Evolutionary conservation across 2,113 vertebrate genomes (phyloP).

Genomic region (Saccopteryx bilineata): DNA sequence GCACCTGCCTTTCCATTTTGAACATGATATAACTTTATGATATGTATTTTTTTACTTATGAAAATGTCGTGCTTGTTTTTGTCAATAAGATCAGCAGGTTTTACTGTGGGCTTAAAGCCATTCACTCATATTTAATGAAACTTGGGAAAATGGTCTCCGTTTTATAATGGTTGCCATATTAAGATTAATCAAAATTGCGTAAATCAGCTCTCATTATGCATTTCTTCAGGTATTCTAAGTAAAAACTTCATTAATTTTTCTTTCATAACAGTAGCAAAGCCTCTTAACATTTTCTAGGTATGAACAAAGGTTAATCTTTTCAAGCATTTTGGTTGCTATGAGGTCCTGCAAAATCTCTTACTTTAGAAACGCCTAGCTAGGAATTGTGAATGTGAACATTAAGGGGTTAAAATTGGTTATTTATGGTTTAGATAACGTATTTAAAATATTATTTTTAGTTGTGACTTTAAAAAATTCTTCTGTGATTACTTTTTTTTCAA

Average conservation of each 20-base stretch:
- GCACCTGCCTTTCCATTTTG: constrained; percentile 39
- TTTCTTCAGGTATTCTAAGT: constrained; percentile 52
- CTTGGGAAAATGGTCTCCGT: constrained; percentile 14
- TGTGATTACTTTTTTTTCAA: neutral
- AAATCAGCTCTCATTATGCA: neutral
- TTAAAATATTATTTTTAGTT: constrained; percentile 52
- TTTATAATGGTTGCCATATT: constrained; percentile 58
- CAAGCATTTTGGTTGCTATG: constrained; percentile 4
- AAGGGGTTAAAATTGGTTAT: constrained; percentile 41
- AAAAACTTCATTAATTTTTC: constrained; percentile 16
- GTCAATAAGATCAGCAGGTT: constrained; percentile 10
- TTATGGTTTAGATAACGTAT: constrained; percentile 10
- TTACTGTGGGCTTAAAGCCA: constrained; percentile 26
- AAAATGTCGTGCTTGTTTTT: constrained; percentile 29
- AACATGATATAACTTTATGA: neutral
- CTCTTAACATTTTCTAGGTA: neutral
- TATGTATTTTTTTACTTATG: constrained; percentile 38
- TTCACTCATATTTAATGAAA: constrained; percentile 39
- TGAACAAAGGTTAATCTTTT: neutral
- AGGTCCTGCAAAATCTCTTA: constrained; percentile 29
- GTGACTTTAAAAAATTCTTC: neutral
- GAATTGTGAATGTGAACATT: constrained; percentile 48
- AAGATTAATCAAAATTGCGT: neutral
- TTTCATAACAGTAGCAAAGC: neutral
- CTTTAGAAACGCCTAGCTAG: constrained; percentile 33